Base-by-base conservation (phyloP, 2,888 invertebrate species). In the Molorchus minor region DNA sequence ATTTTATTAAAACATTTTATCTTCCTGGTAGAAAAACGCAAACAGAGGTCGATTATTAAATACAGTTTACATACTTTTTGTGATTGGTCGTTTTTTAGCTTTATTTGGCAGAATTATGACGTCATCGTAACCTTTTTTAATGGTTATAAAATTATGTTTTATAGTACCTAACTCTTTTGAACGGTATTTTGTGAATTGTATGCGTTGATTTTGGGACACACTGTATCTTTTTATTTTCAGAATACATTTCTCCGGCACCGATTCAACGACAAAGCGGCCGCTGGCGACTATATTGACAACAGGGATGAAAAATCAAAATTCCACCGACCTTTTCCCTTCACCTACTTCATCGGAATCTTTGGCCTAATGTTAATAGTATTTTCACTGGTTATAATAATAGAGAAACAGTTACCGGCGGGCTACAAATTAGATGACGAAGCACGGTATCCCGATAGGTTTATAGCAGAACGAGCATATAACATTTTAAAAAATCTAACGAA, bases 381-480 rank as follows among this genome's bases (percentile, higher is more conserved):
- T 62, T 74, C 84, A 33, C 77, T 82, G 44, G 84, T 83, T 30
- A 86, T 85, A 47, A 81, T 85, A 20, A 78, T 84, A 56, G 85
- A 87, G 66, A 87, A 87, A 70, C 82, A 84, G 77, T 79, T 89
- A 73, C 89, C 89, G 0, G 79, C 77, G 53, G 86, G 86, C 17
- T 79, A 84, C 52, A 80, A 79, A 57, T 77, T 81, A 12, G 64
- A 69, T 3, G 82, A 83, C 47, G 79, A 81, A 68, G 56, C 70
- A 7, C 71, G 74, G 58, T 63, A 82, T 69, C 79, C 80, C 0
- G 75, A 80, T 46, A 77, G 82, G 44, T 88, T 88, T 73, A 84
- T 86, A 62, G 90, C 87, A 0, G 86, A 88, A 75, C 79, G 86
- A 17, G 91, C 92, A 1, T 84, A 87, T 76, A 83, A 84, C 33